Conservation (phyloP, 2,797 vertebrate species). For the Botia almorhae region DNA sequence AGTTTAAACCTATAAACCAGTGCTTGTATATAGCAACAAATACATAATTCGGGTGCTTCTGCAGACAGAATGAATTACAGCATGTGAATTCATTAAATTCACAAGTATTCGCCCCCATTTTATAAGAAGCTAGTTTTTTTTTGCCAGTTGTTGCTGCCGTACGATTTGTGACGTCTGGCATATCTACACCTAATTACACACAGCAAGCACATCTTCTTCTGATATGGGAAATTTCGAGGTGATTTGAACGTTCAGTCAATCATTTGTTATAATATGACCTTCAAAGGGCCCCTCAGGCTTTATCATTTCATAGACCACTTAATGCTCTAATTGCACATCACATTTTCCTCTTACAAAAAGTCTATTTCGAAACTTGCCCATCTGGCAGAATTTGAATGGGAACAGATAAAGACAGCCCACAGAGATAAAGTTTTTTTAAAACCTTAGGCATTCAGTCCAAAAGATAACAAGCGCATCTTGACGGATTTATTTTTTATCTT, state of each 20-base stretch:
- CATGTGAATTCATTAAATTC: background rate
- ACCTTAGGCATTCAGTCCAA: constrained; percentile 63
- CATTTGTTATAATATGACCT: constrained; percentile 44
- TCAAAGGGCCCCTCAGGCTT: constrained; percentile 56
- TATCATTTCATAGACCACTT: constrained; percentile 64
- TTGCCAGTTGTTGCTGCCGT: background rate
- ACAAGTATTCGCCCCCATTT: background rate
- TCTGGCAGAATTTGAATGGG: constrained; percentile 75
- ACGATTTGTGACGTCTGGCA: background rate
- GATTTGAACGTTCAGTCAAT: constrained; percentile 38
- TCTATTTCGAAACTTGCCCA: constrained; percentile 73
- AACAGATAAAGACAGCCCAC: constrained; percentile 70
- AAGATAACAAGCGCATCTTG: constrained; percentile 70
- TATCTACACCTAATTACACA: constrained; percentile 38
- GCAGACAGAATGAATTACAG: background rate
- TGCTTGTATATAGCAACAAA: background rate
- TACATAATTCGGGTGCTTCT: background rate
- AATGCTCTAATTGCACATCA: constrained; percentile 64
- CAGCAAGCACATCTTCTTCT: constrained; percentile 26
- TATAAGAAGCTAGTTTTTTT: background rate
- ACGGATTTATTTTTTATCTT: constrained; percentile 62
- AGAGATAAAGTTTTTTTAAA: constrained; percentile 68
- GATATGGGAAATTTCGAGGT: constrained; percentile 40
- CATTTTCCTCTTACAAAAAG: constrained; percentile 60
- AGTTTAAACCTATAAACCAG: no score